Evolutionary conservation across 2,888 invertebrate species (phyloP), one percentile per base, ranked within the genome.

Genomic region (Brachyptera risi): DNA sequence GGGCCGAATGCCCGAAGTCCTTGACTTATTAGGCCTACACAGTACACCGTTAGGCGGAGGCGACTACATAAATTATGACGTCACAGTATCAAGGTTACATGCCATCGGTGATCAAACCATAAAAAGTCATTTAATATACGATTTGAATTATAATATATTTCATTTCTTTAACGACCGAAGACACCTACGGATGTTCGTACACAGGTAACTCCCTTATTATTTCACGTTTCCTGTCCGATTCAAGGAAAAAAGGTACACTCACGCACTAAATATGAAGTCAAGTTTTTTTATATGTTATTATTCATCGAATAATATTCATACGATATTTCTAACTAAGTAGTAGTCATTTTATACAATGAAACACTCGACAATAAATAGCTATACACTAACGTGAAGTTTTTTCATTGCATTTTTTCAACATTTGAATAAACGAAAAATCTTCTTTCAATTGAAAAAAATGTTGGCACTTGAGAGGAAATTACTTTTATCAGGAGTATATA

Each of bases 121-220:
- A 54, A 54, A 54, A 54, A 54, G 54, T 54, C 54, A 54, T 54
- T n/a, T n/a, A n/a, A n/a, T 54, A 31, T 54, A 54, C 35, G 54
- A 54, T 54, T 54, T 54, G 54, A 54, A 54, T 54, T 37, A 54
- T 54, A 37, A 37, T n/a, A n/a, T n/a, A n/a, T n/a, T n/a, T n/a
- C n/a, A n/a, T 19, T 54, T 44, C 44, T 44, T 15, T 17, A 31
- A 31, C 31, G 44, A 19, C n/a, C 17, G 24, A 47, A 19, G 54
- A 35, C 54, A 54, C 54, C 54, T 54, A 54, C 54, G 54, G 54
- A 37, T 35, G 51, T 54, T 35, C 35, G 19, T 3, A 54, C 21
- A 17, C 23, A 26, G 54, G 35, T 37, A 21, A 54, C 54, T 21
- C 54, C 54, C 54, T 54, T 54, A 35, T 23, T 54, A 54, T 54